These are phyloP conservation scores for Tetanocera ferruginea DNA, from an alignment of 2,888 invertebrate species.

Conservation along the genomic window DNA sequence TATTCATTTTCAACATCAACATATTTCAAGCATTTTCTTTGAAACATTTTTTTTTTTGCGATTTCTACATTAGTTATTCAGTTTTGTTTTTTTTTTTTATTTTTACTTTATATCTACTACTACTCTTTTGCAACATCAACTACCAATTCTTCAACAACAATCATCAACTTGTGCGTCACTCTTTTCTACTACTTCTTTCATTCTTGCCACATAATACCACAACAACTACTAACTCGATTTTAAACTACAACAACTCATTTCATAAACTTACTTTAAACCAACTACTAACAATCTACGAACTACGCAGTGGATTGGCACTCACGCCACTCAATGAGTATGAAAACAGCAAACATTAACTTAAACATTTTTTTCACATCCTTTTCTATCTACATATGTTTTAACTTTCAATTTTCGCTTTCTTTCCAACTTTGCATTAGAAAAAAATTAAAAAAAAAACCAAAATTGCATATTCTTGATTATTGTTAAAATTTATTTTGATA, in stretches of 20 bases:
- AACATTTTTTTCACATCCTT: constrained; percentile 10
- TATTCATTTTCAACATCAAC: background rate
- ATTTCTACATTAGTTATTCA: constrained; percentile 6
- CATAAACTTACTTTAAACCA: constrained; percentile 37
- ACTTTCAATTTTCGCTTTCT: too few relatives aligned
- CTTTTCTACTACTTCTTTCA: constrained; percentile 26
- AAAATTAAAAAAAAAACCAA: too few relatives aligned
- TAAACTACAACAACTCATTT: constrained; percentile 50
- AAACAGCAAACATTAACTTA: constrained; percentile 43
- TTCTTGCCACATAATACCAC: constrained; percentile 27
- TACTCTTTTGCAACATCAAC: constrained; percentile 21
- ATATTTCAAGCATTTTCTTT: background rate
- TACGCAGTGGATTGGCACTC: constrained; percentile 68
- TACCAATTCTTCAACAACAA: constrained; percentile 15
- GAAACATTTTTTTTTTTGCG: background rate
- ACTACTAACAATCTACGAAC: constrained; percentile 35
- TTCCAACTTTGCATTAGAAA: too few relatives aligned
- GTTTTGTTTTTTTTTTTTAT: constrained; percentile 25
- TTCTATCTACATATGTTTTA: background rate
- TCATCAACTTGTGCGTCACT: background rate
- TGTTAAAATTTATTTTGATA: too few relatives aligned
- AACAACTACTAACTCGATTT: constrained; percentile 43
- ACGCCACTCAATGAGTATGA: constrained; percentile 69
- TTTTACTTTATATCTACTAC: too few relatives aligned
- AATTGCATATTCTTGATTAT: too few relatives aligned